Evolutionary conservation across 2,797 vertebrate genomes (phyloP).

Genomic region (Anguilla megastoma): DNA sequence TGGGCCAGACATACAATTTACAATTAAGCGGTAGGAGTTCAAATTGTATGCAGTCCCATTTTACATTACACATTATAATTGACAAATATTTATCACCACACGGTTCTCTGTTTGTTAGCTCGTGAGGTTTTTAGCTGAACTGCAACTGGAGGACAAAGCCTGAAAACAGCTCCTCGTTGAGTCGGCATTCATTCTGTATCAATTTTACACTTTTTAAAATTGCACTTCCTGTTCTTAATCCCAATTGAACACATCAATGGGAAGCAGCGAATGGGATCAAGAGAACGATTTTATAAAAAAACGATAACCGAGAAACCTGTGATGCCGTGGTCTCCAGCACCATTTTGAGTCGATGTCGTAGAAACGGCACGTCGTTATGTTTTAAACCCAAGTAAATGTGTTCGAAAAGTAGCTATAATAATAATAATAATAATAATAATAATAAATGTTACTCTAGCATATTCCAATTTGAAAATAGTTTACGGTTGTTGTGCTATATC

Average conservation of each 20-base stretch:
- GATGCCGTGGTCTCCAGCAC: background rate
- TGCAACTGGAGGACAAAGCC: background rate
- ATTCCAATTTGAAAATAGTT: too few species aligned
- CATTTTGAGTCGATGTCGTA: background rate
- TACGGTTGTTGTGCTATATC: too few species aligned
- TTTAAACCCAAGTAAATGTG: too few species aligned
- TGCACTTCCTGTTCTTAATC: background rate
- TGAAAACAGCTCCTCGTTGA: background rate
- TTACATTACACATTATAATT: background rate
- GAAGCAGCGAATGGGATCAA: background rate
- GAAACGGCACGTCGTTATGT: too few species aligned
- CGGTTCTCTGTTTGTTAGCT: background rate
- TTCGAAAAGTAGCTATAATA: too few species aligned
- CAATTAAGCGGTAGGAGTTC: background rate
- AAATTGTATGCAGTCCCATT: background rate
- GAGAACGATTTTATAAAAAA: background rate
- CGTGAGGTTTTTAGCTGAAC: background rate
- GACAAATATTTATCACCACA: background rate
- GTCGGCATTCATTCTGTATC: background rate
- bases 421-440: too few species aligned
- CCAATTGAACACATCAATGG: background rate
- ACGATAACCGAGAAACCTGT: background rate
- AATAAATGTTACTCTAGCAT: too few species aligned
- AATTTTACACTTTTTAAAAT: background rate
- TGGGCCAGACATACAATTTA: background rate